Evolutionary conservation across 2,113 vertebrate species (phyloP).

Genomic region (Sorex araneus): DNA sequence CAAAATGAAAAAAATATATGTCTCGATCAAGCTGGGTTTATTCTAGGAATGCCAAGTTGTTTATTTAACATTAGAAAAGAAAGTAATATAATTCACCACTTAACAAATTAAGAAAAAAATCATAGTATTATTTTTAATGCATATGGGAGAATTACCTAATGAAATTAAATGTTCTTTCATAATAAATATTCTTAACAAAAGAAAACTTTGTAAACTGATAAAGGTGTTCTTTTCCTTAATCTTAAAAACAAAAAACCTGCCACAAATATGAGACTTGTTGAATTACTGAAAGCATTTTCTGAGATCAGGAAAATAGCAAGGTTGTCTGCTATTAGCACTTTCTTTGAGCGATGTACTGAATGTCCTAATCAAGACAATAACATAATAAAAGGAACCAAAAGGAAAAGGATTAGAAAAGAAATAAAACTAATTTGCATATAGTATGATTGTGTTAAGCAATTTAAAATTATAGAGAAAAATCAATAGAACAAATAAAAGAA

Average conservation of each 20-base stretch:
- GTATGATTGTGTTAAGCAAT: constrained; percentile 23
- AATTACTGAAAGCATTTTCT: constrained; percentile 66
- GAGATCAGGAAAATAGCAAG: constrained; percentile 45
- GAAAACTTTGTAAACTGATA: constrained; percentile 42
- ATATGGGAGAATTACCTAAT: constrained; percentile 35
- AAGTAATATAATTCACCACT: constrained; percentile 49
- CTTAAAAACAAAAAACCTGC: not conserved
- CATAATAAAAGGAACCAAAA: constrained; percentile 19
- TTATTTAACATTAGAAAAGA: constrained; percentile 54
- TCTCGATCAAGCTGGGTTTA: not conserved
- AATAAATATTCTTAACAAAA: constrained; percentile 59
- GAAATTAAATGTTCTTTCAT: constrained; percentile 61
- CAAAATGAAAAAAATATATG: constrained; percentile 1
- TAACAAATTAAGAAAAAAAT: constrained; percentile 53
- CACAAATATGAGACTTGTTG: not conserved
- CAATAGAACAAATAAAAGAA: constrained; percentile 29
- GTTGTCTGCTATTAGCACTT: not conserved
- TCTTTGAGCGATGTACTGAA: not conserved
- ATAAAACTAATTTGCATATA: constrained; percentile 60
- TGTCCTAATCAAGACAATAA: not conserved
- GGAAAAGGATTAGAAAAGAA: constrained; percentile 32
- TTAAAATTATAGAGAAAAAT: constrained; percentile 4
- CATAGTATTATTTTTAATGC: constrained; percentile 48
- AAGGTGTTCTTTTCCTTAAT: not conserved
- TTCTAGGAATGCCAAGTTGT: constrained; percentile 22